Evolutionary conservation across 2,888 invertebrate species (phyloP), one percentile per base, ranked within the genome.

Genomic region (Malthinus seriepunctatus): DNA sequence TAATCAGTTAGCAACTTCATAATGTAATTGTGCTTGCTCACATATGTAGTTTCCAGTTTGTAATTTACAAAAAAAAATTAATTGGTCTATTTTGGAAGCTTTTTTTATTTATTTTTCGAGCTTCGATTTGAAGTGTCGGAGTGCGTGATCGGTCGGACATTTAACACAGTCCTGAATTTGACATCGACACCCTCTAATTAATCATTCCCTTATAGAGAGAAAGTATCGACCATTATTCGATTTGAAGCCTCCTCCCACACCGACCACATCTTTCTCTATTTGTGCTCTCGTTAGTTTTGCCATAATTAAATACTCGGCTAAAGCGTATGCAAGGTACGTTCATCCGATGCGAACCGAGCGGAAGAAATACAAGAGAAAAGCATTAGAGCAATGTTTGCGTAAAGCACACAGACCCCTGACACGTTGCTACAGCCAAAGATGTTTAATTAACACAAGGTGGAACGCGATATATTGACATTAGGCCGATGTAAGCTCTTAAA

Each of bases 281-380:
- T 42, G 32, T n/a, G 9, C 10, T 15, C 37, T 14, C 38, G 47
- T 54, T 59, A 42, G 56, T 49, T 56, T 56, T 48, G 51, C 52
- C 47, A 60, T 60, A 56, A 60, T 60, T 55, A 60, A 56, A 55
- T 55, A 60, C 39, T 48, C 44, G 35, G 37, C 39, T 23, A 44
- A 45, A 37, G 34, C 34, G 54, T 51, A 52, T 52, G 55, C 48
- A 49, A 23, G 47, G 12, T 14, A 53, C 51, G 56, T 60, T 53
- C 51, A 15, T 45, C 34, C 49, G 45, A 47, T 44, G 39, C 60
- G 63, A 68, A 49, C 62, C 64, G 62, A 63, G 69, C 69, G 70
- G 70, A 70, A 70, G 70, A 68, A 68, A 62, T 70, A 70, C 70
- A 70, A 67, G 69, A 68, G 70, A 70, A 70, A 67, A 66, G 70